A percentile compares a stretch with the other conserved stretches of the same genome.
phyloP scores from a whole-genome alignment of 2,797 vertebrate genomes.

The Protosalanx chinensis region DNA sequence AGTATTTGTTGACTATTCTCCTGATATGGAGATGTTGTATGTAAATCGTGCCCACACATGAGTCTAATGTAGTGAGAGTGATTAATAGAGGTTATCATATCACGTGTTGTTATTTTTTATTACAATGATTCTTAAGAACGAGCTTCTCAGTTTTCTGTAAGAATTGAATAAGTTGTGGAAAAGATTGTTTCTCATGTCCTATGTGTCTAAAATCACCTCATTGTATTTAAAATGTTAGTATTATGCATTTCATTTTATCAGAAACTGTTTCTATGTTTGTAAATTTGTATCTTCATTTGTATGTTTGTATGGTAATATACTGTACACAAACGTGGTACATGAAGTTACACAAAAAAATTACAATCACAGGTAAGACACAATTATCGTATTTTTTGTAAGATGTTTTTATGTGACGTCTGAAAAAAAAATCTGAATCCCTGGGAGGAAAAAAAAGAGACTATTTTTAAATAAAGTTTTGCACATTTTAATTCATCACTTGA shows the following conservation, averaged over 20 bases:
- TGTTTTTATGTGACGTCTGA: neutral
- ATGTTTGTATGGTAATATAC: conserved; percentile 75
- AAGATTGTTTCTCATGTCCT: neutral
- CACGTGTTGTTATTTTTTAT: neutral
- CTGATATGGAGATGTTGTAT: no score
- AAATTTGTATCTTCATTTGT: conserved; percentile 68
- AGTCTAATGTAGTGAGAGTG: neutral
- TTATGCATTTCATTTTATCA: neutral
- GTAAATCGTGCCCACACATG: neutral
- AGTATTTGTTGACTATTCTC: neutral
- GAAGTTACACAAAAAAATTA: conserved; percentile 69
- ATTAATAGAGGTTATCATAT: neutral
- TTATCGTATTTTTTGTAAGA: neutral
- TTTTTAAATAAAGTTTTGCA: neutral
- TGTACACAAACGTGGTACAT: conserved; percentile 70
- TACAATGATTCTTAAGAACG: neutral
- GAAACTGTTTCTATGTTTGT: neutral
- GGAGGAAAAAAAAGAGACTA: neutral
- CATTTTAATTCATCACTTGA: neutral
- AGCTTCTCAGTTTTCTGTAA: neutral
- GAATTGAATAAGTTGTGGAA: neutral
- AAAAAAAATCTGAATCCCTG: conserved; percentile 42
- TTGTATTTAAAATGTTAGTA: neutral
- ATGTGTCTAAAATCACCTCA: neutral
- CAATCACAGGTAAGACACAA: neutral